phyloP scores from a whole-genome alignment of 2,113 vertebrate genomes.

The Semnornis frantzii region DNA sequence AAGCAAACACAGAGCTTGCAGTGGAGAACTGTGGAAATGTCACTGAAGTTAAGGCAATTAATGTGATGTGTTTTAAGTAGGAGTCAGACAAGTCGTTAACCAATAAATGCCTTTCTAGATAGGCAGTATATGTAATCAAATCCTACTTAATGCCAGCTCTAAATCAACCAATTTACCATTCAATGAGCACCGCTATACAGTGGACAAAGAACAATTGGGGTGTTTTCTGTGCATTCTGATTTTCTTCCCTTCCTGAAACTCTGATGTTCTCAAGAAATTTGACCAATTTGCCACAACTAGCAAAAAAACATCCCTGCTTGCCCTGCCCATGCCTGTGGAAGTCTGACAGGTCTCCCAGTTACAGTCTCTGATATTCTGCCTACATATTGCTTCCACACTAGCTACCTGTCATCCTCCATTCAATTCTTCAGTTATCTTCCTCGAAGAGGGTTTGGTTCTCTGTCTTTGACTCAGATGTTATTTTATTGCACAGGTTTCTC shows the following conservation, averaged over 20 bases:
- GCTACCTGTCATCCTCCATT: not conserved
- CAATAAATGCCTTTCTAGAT: not conserved
- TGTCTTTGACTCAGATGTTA: not conserved
- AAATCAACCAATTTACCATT: not conserved
- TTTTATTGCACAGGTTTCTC: not conserved
- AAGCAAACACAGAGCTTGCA: not conserved
- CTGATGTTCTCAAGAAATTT: not conserved
- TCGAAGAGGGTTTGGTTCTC: not conserved
- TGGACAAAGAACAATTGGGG: not conserved
- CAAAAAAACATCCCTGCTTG: not conserved
- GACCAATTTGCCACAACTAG: fast-evolving
- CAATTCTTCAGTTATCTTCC: not conserved
- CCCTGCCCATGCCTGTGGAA: not conserved
- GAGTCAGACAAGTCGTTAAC: not conserved
- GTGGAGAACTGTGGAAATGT: not conserved
- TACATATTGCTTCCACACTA: not conserved
- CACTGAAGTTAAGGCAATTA: not conserved
- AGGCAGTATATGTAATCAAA: not conserved
- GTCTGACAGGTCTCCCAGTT: not conserved
- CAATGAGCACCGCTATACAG: not conserved
- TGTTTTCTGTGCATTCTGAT: not conserved
- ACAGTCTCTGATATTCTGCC: not conserved
- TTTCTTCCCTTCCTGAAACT: not conserved
- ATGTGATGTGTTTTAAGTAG: not conserved
- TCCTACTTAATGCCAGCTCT: not conserved